A percentile compares a stretch with the other conserved stretches of the same genome.
phyloP scores from a whole-genome alignment of 1,140 invertebrate genomes.

The Bombus sibiricus region DNA sequence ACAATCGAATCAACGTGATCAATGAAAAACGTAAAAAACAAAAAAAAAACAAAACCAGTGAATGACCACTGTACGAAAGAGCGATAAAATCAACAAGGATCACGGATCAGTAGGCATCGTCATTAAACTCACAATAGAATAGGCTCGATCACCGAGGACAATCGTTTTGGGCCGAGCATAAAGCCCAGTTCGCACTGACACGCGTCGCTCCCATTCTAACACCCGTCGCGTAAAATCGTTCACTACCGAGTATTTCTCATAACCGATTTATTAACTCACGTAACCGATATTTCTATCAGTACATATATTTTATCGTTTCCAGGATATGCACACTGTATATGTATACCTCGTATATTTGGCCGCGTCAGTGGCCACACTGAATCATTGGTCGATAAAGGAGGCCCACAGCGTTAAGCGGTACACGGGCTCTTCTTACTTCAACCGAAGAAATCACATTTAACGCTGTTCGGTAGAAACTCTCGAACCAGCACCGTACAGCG shows the following conservation, averaged over 20 bases:
- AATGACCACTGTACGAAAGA: neutral
- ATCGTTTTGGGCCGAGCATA: conserved; percentile 8
- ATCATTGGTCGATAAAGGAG: neutral
- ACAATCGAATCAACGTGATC: neutral
- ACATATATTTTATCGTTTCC: neutral
- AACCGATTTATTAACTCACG: neutral
- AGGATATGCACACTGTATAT: neutral
- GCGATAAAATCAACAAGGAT: neutral
- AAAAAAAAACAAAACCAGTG: too few relatives aligned
- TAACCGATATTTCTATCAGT: neutral
- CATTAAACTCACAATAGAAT: neutral
- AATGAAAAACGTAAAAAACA: neutral
- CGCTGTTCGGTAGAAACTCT: conserved; percentile 38
- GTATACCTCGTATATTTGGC: neutral
- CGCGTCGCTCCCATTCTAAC: conserved; percentile 35
- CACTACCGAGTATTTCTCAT: conserved; percentile 3
- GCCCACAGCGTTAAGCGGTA: neutral
- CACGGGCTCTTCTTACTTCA: conserved; percentile 25
- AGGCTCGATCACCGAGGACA: conserved; percentile 35
- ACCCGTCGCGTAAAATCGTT: neutral
- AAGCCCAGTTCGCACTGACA: conserved; percentile 36
- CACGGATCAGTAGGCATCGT: neutral
- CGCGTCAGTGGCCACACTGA: neutral
- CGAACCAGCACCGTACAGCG: conserved; percentile 10
- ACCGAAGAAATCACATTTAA: conserved; percentile 47